Evolutionary conservation across 2,113 vertebrate genomes (phyloP), one percentile per base, ranked within the genome.

Genomic region (Cyanoliseus patagonus): DNA sequence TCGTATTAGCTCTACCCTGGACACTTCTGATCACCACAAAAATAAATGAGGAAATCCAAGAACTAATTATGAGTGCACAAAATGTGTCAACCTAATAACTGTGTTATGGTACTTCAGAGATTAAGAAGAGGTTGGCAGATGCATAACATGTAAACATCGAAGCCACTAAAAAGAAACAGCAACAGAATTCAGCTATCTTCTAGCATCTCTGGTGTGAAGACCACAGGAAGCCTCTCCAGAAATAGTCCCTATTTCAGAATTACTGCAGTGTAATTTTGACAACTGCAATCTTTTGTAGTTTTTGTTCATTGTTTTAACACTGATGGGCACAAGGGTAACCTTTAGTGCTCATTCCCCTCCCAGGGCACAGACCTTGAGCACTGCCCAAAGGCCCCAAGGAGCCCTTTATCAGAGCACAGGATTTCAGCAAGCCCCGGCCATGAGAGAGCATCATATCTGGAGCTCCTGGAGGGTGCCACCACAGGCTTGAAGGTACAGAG

Each of bases 41-140:
- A 85, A 91, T 67, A 70, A 92, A 96, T 52, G n/a, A 86, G 79
- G 91, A 95, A 95, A 94, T 87, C 55, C 91, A 79, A 63, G 24
- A 83, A 74, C 28, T 91, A 86, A 97, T 97, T 94, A 91, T 3
- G 3, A 87, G 62, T 80, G 81, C 84, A 69, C 85, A 70, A 93
- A 83, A 92, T 13, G 11, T 61, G 41, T 69, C 86, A 83, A 31
- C 37, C 91, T 86, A 59, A 28, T 79, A 86, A 78, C 79, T 74
- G 37, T 25, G n/a, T 69, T 64, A 86, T 4, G 1, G 66, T 55
- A 66, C 83, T 90, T 72, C 33, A 88, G 83, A 63, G 62, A 91
- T 82, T 87, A 79, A 52, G 74, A 70, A 30, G 41, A 83, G 57
- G 27, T 9, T 91, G 73, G 77, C 80, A 94, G 95, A 67, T 33